Evolutionary conservation across 1,140 invertebrate genomes (phyloP).

Genomic region (Scaptomyza pallida): DNA sequence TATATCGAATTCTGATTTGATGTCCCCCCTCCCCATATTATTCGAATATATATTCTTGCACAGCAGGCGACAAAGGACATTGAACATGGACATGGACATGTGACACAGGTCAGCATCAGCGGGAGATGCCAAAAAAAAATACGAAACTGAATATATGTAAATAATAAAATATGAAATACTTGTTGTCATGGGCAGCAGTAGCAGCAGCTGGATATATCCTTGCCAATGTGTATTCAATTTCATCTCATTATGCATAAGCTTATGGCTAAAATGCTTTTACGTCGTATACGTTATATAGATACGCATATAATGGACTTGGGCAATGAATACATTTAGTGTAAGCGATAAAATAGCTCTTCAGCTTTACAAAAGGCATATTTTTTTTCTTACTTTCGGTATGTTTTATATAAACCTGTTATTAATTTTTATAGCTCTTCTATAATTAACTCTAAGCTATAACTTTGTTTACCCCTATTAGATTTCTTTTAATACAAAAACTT

Average conservation of each 20-base stretch:
- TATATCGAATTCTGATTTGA: slow-evolving; percentile 71
- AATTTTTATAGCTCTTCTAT: not conserved
- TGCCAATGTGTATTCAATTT: slow-evolving; percentile 40
- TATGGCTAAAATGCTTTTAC: slow-evolving; percentile 6
- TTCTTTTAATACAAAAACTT: slow-evolving; percentile 2
- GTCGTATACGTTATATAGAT: slow-evolving; percentile 6
- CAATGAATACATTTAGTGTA: slow-evolving; percentile 17
- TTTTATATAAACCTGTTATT: not conserved
- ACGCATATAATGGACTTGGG: slow-evolving; percentile 25
- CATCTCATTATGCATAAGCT: slow-evolving; percentile 39
- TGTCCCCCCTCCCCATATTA: slow-evolving; percentile 38
- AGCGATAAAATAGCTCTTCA: slow-evolving; percentile 24
- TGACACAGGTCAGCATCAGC: slow-evolving; percentile 59
- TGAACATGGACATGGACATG: slow-evolving; percentile 29
- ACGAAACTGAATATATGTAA: not conserved
- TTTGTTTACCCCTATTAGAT: slow-evolving; percentile 1
- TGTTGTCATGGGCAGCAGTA: slow-evolving; percentile 24
- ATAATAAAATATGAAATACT: slow-evolving; percentile 24
- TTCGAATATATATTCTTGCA: slow-evolving; percentile 58
- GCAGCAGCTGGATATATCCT: slow-evolving; percentile 4
- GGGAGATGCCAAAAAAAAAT: slow-evolving; percentile 3
- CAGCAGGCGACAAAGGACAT: slow-evolving; percentile 54
- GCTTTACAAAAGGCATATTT: slow-evolving; percentile 15
- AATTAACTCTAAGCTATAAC: slow-evolving; percentile 9
- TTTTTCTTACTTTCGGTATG: not conserved